A percentile compares a stretch with the other conserved stretches of the same genome.
These are phyloP conservation scores for Todiramphus saurophagus DNA, from an alignment of 2,113 vertebrate species.

Conservation along the genomic window DNA sequence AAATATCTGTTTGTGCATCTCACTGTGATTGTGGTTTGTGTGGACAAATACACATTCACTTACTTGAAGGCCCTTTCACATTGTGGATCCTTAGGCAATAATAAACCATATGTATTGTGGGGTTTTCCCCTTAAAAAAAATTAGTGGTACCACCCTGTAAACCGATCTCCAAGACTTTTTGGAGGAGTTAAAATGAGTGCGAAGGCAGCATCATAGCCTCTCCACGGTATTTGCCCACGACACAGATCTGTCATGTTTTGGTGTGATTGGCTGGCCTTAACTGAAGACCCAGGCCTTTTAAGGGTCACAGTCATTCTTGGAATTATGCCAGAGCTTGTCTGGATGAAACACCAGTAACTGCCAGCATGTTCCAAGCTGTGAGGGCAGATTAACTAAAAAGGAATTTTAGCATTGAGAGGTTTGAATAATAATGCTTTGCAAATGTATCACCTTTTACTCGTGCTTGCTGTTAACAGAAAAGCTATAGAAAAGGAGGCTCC, in stretches of 20 bases:
- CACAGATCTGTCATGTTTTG: not conserved
- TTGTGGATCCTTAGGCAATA: not conserved
- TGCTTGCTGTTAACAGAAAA: slow-evolving; percentile 5
- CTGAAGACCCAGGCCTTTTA: not conserved
- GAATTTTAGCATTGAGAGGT: slow-evolving; percentile 24
- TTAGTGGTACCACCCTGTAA: not conserved
- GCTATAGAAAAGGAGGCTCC: not conserved
- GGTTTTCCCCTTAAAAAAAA: not conserved
- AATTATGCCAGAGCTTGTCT: slow-evolving; percentile 16
- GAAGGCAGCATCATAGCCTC: not conserved
- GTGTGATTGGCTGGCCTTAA: not conserved
- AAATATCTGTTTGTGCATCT: not conserved
- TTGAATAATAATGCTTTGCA: slow-evolving; percentile 31
- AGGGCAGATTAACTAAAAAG: slow-evolving; percentile 33
- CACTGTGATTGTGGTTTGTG: not conserved
- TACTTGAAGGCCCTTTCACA: not conserved
- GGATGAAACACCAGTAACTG: not conserved
- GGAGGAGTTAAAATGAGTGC: not conserved
- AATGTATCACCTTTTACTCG: slow-evolving; percentile 12
- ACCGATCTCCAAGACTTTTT: not conserved
- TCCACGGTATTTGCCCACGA: not conserved
- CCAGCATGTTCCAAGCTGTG: slow-evolving; percentile 18
- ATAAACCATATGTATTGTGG: not conserved
- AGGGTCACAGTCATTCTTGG: not conserved
- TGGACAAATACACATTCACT: not conserved